Evolutionary conservation across 1,140 invertebrate genomes (phyloP).

Genomic region (Cyclina sinensis): DNA sequence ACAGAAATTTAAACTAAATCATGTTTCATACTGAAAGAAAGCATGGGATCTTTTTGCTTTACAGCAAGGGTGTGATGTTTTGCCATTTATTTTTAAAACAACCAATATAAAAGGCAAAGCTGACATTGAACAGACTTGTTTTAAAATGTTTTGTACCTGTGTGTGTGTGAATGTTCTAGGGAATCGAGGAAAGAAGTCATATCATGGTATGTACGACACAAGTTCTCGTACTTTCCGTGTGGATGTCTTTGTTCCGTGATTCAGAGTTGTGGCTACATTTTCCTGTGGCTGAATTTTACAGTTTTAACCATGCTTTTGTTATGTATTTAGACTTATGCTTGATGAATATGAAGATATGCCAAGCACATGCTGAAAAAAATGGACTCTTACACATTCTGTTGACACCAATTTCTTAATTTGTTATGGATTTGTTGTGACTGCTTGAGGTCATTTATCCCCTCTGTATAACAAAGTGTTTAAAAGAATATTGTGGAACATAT

Average conservation of each 20-base stretch:
- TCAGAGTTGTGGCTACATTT: conserved; percentile 45
- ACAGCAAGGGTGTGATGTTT: too few relatives aligned
- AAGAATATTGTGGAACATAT: too few relatives aligned
- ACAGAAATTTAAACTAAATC: too few relatives aligned
- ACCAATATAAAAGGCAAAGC: not conserved
- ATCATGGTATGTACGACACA: conserved; percentile 64
- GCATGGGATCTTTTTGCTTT: too few relatives aligned
- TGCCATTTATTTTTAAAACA: too few relatives aligned
- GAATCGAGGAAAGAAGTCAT: conserved; percentile 51
- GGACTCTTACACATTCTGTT: too few relatives aligned
- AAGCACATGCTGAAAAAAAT: not conserved
- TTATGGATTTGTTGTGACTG: too few relatives aligned
- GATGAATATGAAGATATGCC: not conserved
- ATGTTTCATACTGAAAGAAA: too few relatives aligned
- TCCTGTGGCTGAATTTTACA: conserved; percentile 27
- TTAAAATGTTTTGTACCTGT: not conserved
- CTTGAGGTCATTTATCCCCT: too few relatives aligned
- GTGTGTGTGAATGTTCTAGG: conserved; percentile 45
- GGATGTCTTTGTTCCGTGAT: conserved; percentile 30
- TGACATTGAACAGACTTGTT: not conserved
- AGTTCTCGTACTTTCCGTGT: conserved; percentile 49
- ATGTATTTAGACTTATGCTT: not conserved
- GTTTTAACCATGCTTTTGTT: conserved; percentile 15
- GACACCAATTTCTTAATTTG: too few relatives aligned
- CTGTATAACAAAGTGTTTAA: too few relatives aligned